phyloP scores from a whole-genome alignment of 23 tunicate species.

The Corella eumyota region DNA sequence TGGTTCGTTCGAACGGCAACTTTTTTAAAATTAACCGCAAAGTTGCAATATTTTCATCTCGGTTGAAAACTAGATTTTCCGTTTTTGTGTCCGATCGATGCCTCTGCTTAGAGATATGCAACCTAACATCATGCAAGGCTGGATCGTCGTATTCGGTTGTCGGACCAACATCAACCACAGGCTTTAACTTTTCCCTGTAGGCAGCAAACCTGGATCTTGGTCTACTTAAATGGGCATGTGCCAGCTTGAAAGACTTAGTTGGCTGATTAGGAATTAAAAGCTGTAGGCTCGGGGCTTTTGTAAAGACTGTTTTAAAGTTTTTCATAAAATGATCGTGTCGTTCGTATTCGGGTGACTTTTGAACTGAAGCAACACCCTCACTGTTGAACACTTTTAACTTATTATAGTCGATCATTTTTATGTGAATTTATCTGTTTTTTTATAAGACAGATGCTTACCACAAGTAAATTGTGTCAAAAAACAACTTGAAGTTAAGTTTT shows the following conservation, averaged over 20 bases:
- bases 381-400: too few relatives aligned
- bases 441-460: too few relatives aligned
- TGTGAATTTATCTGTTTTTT: too few relatives aligned
- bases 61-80: conserved; percentile 23
- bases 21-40: conserved; percentile 21
- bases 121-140: conserved; percentile 20
- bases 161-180: conserved; percentile 16
- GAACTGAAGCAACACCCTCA: too few relatives aligned
- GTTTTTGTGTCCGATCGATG: not conserved
- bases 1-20: conserved; percentile 64
- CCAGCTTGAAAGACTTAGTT: conserved; percentile 44
- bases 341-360: too few relatives aligned
- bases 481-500: too few relatives aligned
- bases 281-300: conserved; percentile 6
- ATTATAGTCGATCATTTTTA: too few relatives aligned
- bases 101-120: conserved; percentile 15
- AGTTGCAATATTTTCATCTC: conserved; percentile 22
- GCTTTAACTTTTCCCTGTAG: conserved; percentile 3
- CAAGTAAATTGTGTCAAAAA: too few relatives aligned
- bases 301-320: conserved; percentile 30
- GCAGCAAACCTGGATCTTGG: conserved; percentile 39
- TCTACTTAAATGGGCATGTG: conserved; percentile 40
- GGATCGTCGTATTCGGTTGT: conserved; percentile 43
- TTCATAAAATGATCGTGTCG: conserved; percentile 32
- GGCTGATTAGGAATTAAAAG: conserved; percentile 62